Conservation (phyloP, 2,888 invertebrate genomes). For the Drosophila emarginata region DNA sequence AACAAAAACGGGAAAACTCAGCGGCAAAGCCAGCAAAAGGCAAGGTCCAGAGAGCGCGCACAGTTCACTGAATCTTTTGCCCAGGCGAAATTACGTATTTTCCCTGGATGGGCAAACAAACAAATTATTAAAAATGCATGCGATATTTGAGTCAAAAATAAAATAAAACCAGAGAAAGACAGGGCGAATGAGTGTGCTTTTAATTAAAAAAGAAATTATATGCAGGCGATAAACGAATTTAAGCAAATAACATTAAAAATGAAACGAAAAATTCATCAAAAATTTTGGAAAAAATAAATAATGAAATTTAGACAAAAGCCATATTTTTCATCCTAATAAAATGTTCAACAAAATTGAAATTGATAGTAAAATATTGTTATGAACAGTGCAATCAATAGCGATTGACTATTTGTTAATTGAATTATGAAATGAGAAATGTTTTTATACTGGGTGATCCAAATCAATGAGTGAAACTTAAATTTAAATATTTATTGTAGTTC, state of each 20-base stretch:
- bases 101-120: slow-evolving; percentile 67
- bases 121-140: slow-evolving; percentile 74
- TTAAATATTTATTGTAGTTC: too few relatives aligned
- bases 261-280: not conserved
- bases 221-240: slow-evolving; percentile 27
- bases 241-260: slow-evolving; percentile 3
- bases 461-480: not conserved
- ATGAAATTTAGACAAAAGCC: not conserved
- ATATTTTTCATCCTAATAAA: slow-evolving; percentile 8
- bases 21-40: slow-evolving; percentile 25
- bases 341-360: slow-evolving; percentile 10
- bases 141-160: slow-evolving; percentile 37
- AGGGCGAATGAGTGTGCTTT: slow-evolving; percentile 47
- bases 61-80: slow-evolving; percentile 73
- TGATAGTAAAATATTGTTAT: slow-evolving; percentile 8
- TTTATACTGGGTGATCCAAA: not conserved
- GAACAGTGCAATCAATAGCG: slow-evolving; percentile 20
- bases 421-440: not conserved
- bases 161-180: slow-evolving; percentile 14
- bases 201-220: slow-evolving; percentile 63
- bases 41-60: slow-evolving; percentile 34
- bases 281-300: not conserved
- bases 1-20: slow-evolving; percentile 13
- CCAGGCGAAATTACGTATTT: slow-evolving; percentile 59
- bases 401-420: slow-evolving; percentile 4